phyloP scores from a whole-genome alignment of 2,888 invertebrate genomes.

The Scelioninae gen. 1 region DNA sequence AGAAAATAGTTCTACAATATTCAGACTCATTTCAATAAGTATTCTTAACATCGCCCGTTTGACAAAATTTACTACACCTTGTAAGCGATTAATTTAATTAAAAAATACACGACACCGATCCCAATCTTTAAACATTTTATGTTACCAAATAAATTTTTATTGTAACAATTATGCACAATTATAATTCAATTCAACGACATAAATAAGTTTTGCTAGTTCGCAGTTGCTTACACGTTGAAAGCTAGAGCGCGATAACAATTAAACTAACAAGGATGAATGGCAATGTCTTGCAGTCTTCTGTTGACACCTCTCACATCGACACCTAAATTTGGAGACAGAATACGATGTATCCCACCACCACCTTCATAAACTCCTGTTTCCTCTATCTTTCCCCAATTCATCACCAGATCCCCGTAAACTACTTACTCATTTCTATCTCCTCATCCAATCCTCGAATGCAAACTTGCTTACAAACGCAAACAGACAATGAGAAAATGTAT shows the following conservation, averaged over 20 bases:
- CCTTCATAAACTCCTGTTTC: conserved; percentile 28
- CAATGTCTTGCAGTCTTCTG: conserved; percentile 33
- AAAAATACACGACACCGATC: conserved; percentile 38
- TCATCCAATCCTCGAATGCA: conserved; percentile 32
- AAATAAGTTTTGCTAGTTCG: conserved; percentile 20
- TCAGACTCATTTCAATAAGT: conserved; percentile 57
- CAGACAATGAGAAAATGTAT: too few relatives aligned
- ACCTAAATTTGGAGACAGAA: conserved; percentile 42
- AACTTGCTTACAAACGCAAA: conserved; percentile 41
- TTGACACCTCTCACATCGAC: conserved; percentile 32
- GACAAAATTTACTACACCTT: conserved; percentile 47
- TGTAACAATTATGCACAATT: conserved; percentile 30
- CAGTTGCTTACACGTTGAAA: conserved; percentile 16
- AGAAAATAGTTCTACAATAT: conserved; percentile 61
- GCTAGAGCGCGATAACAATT: conserved; percentile 37
- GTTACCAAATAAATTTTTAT: conserved; percentile 24
- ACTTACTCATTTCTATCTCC: conserved; percentile 32
- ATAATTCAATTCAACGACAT: conserved; percentile 19
- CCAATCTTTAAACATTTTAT: conserved; percentile 14
- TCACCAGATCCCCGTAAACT: conserved; percentile 37
- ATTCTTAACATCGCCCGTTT: conserved; percentile 45
- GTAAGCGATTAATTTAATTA: conserved; percentile 40
- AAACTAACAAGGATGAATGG: conserved; percentile 38
- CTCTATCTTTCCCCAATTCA: conserved; percentile 40
- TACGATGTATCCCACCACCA: conserved; percentile 7